Evolutionary conservation across 2,797 vertebrate genomes (phyloP), one percentile per base, ranked within the genome.

Genomic region (Chaenodraco wilsoni): DNA sequence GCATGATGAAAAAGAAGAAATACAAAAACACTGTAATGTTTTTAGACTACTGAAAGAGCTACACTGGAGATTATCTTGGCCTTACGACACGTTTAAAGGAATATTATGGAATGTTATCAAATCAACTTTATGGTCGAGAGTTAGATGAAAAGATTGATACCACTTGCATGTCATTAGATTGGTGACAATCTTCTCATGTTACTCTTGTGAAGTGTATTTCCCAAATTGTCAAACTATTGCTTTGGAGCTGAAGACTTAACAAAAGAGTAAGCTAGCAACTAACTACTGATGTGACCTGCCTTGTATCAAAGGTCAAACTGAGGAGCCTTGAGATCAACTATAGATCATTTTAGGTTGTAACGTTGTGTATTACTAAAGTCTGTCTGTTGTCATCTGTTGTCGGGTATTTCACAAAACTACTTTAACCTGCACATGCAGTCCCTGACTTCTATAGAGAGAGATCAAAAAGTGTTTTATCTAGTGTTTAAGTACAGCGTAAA

Each of bases 261-360:
- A 61, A 69, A 70, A 69, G 19, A 60, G 57, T 65, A 52, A 52
- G 13, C 54, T 58, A 37, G 51, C 46, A 45, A 63, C 58, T 61
- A 78, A 65, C 74, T 83, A 76, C 79, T 81, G 69, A 82, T 48
- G 17, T 54, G 76, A 89, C 85, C 58, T 79, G 83, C 84, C 82
- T 89, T 72, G 40, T 48, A 37, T 87, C 74, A 78, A 75, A 90
- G 84, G 85, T 88, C 72, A 88, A 88, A 76, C 19, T 17, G 51
- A 37, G 41, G 71, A 80, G 70, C 72, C 67, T 66, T 78, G 64
- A 72, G 37, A 84, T 44, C 56, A 73, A 78, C 48, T 58, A 33
- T 57, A 59, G 37, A 63, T 66, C 1, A 46, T 49, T 59, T 79
- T 61, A 67, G 21, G 58, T 65, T 69, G 78, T 15, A 40, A 63